Percentiles rank a stretch among this genome's conserved stretches.
These are phyloP conservation scores for Odiellus spinosus DNA, from an alignment of 2,888 invertebrate genomes.

Conservation along the genomic window DNA sequence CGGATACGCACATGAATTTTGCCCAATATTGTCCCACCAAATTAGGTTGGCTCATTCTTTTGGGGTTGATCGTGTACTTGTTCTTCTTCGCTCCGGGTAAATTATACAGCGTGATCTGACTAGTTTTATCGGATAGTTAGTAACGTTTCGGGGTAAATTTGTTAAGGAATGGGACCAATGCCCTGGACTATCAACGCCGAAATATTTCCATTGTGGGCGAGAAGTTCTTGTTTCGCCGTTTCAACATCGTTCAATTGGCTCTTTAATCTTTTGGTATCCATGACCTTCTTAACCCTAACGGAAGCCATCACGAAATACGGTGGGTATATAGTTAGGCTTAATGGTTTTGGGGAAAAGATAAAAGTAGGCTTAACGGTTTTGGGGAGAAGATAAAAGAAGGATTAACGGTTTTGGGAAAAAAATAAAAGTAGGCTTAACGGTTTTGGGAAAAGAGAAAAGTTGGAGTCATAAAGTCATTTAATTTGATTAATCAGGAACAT, in stretches of 20 bases:
- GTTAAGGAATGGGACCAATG: slow-evolving; percentile 37
- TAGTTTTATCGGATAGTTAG: not conserved
- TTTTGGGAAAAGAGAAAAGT: too few species aligned
- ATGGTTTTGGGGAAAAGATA: too few species aligned
- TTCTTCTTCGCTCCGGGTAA: slow-evolving; percentile 36
- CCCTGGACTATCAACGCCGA: slow-evolving; percentile 41
- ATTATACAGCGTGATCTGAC: too few species aligned
- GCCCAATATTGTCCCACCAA: slow-evolving; percentile 34
- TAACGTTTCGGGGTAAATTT: slow-evolving; percentile 21
- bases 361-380: too few species aligned
- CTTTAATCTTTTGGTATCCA: slow-evolving; percentile 36
- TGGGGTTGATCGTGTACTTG: slow-evolving; percentile 34
- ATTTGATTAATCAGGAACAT: slow-evolving; percentile 38
- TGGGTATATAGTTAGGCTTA: slow-evolving; percentile 20
- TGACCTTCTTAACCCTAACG: slow-evolving; percentile 36
- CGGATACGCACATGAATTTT: slow-evolving; percentile 22
- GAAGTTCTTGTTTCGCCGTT: slow-evolving; percentile 35
- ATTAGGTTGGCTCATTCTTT: slow-evolving; percentile 31
- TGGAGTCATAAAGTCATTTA: too few species aligned
- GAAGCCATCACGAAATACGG: slow-evolving; percentile 33
- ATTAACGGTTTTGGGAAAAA: too few species aligned
- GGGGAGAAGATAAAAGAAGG: too few species aligned
- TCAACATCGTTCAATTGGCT: slow-evolving; percentile 37
- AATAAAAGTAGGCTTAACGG: too few species aligned
- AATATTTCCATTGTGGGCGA: slow-evolving; percentile 39